phyloP scores from a whole-genome alignment of 2,888 invertebrate species.

The Hypselothyrea guttata region DNA sequence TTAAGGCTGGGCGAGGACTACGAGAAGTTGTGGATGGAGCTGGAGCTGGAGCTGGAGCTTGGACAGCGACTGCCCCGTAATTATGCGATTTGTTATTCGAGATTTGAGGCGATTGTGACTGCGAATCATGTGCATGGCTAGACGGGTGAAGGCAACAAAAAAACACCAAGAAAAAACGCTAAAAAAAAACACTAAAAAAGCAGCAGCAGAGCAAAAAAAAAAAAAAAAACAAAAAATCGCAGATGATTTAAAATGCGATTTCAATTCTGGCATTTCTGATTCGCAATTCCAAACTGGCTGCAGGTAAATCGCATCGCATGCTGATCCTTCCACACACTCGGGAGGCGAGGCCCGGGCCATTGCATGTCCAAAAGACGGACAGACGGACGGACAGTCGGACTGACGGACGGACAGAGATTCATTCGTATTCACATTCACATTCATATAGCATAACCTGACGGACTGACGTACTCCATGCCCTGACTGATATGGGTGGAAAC shows the following conservation, averaged over 20 bases:
- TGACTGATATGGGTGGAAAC: conserved; percentile 74
- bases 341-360: conserved; percentile 58
- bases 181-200: no score
- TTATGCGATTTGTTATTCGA: conserved; percentile 82
- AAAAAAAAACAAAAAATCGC: conserved; percentile 25
- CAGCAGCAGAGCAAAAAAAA: conserved; percentile 17
- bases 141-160: conserved; percentile 1
- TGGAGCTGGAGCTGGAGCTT: conserved; percentile 23
- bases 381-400: conserved; percentile 24
- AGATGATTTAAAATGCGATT: conserved; percentile 81
- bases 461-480: conserved; percentile 67
- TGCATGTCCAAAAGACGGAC: conserved; percentile 57
- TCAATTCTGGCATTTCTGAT: conserved; percentile 80
- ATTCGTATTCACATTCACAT: conserved; percentile 24
- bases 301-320: conserved; percentile 71
- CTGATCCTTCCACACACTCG: conserved; percentile 63
- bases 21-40: conserved; percentile 1
- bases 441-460: conserved; percentile 40
- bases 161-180: no score
- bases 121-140: conserved; percentile 71
- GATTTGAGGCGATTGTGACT: conserved; percentile 81
- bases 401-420: conserved; percentile 25
- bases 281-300: conserved; percentile 62
- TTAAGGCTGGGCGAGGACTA: conserved; percentile 1
- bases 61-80: conserved; percentile 79